Base-by-base conservation (phyloP, 2,888 invertebrate species). In the Parnassius apollo region DNA sequence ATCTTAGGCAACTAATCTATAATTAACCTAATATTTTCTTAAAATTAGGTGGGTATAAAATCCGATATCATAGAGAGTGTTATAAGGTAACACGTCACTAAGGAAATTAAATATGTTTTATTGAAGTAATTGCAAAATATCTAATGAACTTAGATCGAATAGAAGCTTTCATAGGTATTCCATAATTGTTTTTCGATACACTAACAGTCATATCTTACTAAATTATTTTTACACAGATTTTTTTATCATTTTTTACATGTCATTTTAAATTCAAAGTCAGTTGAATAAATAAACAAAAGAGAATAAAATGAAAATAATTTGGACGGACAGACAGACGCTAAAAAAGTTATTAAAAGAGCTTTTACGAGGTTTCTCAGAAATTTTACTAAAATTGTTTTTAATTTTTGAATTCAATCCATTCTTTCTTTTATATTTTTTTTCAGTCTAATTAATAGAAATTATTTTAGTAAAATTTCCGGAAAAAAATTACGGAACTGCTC, bases 261-360 rank as follows among this genome's bases (percentile, higher is more conserved):
- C 75, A 75, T 70, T 85, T 83, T 83, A 86, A 79, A 85, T 69
- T 74, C 68, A 73, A 79, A 74, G 59, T 59, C 68, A 68, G 65
- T 69, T 49, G 64, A 66, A 66, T 67, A 72, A 69, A 65, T 62
- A 69, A 59, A 35, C 35, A 35, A 35, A 35, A 35, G 35, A 50
- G 67, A 68, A 71, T 69, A 67, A 72, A 73, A 81, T 71, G 64
- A 59, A 75, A 77, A 74, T 58, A 73, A 66, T 70, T 81, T 90
- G 91, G 91, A 91, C 91, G 91, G 91, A 91, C 86, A 88, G 88
- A 88, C 82, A 87, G 82, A 83, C 80, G 76, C 76, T 81, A 82
- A 77, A 75, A 73, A 75, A 72, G 22, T 53, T 59, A 22, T 25
- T 13, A 55, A 51, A 59, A 53, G 45, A 48, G 59, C 59, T 35